Conservation (phyloP, 2,113 vertebrate species). For the Eolophus roseicapilla region DNA sequence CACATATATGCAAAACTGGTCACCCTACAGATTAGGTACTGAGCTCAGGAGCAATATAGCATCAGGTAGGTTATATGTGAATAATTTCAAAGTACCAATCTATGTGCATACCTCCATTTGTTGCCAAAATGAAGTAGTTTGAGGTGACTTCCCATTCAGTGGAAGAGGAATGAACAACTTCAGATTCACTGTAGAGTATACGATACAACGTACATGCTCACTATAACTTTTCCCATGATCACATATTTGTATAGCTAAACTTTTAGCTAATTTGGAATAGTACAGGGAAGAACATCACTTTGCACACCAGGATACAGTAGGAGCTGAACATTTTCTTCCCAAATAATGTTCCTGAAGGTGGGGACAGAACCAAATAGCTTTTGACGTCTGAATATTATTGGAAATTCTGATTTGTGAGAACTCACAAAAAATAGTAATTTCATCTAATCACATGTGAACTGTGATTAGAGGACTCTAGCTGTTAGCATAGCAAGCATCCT, state of each 20-base stretch:
- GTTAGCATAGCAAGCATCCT: background rate
- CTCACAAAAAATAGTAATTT: background rate
- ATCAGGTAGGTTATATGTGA: background rate
- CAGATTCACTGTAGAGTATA: background rate
- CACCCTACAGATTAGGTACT: background rate
- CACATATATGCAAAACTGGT: background rate
- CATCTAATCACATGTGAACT: background rate
- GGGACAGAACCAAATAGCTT: background rate
- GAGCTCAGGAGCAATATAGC: background rate
- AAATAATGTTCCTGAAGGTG: background rate
- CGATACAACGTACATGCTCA: background rate
- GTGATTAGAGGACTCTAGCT: background rate
- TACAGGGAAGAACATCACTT: background rate
- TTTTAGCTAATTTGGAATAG: background rate
- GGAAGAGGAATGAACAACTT: background rate
- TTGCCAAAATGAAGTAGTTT: background rate
- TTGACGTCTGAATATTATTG: background rate
- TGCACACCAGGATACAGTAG: background rate
- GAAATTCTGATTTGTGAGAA: background rate
- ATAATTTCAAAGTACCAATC: background rate
- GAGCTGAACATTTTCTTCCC: background rate
- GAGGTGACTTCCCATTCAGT: background rate
- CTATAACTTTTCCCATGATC: background rate
- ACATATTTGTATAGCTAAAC: background rate
- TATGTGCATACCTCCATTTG: background rate